These are phyloP conservation scores for Leptinotarsa tumamoca DNA, from an alignment of 2,888 invertebrate species.

Conservation along the genomic window DNA sequence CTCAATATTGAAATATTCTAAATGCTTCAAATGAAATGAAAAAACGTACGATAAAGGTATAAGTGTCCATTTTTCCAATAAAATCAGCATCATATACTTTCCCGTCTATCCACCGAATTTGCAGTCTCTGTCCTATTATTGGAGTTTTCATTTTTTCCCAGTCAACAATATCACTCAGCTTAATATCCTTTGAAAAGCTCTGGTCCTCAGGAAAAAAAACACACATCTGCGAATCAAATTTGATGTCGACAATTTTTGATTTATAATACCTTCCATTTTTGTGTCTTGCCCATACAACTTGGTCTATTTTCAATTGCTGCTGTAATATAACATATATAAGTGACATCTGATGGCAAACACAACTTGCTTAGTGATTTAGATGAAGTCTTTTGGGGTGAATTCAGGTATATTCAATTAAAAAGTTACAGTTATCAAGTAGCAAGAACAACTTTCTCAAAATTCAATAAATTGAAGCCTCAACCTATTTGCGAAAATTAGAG, in stretches of 20 bases:
- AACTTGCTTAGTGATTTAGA: neutral
- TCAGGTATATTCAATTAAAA: neutral
- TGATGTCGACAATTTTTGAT: slow-evolving; percentile 68
- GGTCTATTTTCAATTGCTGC: slow-evolving; percentile 49
- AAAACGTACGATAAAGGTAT: slow-evolving; percentile 64
- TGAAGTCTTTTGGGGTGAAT: too few relatives aligned
- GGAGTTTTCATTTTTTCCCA: slow-evolving; percentile 62
- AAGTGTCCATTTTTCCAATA: slow-evolving; percentile 64
- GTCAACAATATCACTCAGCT: slow-evolving; percentile 70
- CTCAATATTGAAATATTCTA: too few relatives aligned
- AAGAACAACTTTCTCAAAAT: too few relatives aligned
- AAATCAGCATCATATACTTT: slow-evolving; percentile 66
- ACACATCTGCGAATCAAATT: slow-evolving; percentile 69
- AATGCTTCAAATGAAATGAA: neutral
- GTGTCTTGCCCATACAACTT: slow-evolving; percentile 74
- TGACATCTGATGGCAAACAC: neutral
- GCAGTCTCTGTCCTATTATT: slow-evolving; percentile 66
- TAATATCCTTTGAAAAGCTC: slow-evolving; percentile 71
- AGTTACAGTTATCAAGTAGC: neutral
- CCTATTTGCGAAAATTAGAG: too few relatives aligned
- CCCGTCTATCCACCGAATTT: slow-evolving; percentile 71
- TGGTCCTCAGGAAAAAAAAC: slow-evolving; percentile 74
- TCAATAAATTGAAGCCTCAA: too few relatives aligned
- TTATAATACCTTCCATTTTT: slow-evolving; percentile 72
- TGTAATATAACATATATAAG: slow-evolving; percentile 25